These are phyloP conservation scores for Zosterops hypoxanthus DNA, from an alignment of 2,113 vertebrate genomes.

Conservation along the genomic window DNA sequence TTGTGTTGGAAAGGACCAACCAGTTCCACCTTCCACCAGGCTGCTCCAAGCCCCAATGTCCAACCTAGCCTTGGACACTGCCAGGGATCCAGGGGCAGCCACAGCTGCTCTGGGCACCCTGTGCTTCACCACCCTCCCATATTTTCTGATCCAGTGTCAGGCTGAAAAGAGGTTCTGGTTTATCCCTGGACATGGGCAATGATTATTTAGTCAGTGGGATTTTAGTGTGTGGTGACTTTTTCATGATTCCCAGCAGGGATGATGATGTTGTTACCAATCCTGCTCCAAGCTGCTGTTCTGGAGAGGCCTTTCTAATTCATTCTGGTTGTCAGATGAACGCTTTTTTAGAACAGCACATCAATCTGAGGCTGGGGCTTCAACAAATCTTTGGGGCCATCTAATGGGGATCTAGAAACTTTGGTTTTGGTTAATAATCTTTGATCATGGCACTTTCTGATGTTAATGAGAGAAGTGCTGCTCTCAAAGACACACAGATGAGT, in stretches of 20 bases:
- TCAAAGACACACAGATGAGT: background rate
- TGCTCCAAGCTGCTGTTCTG: background rate
- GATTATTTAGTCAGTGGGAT: background rate
- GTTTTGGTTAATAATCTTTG: background rate
- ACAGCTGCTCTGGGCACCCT: background rate
- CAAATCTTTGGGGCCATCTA: slow-evolving; percentile 42
- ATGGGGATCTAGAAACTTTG: background rate
- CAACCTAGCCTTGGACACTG: fast-evolving
- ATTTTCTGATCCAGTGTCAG: background rate
- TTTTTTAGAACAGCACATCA: background rate
- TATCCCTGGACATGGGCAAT: background rate
- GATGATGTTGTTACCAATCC: background rate
- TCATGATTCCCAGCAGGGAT: background rate
- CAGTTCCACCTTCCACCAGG: background rate
- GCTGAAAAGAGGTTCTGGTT: background rate
- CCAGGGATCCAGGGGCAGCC: background rate
- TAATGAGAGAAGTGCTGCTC: background rate
- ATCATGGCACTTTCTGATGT: background rate
- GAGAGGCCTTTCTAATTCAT: background rate
- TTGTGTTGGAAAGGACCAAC: background rate
- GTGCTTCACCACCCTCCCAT: too few species aligned
- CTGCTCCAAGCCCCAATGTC: background rate
- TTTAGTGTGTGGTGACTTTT: background rate
- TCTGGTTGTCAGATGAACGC: background rate
- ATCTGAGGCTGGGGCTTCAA: background rate